phyloP scores from a whole-genome alignment of 1,140 invertebrate species.

The Meloidogyne floridensis region DNA sequence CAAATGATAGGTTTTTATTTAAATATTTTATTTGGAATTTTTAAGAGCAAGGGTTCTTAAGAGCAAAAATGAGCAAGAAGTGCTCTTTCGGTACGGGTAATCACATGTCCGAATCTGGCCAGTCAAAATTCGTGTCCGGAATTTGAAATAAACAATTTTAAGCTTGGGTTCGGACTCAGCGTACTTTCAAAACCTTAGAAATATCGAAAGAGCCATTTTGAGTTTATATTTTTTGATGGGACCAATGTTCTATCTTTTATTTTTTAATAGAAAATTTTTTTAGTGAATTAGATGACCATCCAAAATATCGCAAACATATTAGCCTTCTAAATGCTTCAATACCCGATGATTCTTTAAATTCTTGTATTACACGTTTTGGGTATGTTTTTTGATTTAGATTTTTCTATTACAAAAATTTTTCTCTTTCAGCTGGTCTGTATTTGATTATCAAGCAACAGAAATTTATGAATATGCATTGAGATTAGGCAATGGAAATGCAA shows the following conservation, averaged over 20 bases:
- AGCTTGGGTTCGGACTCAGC: too few species aligned
- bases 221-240: background rate
- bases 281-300: constrained; percentile 25
- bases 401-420: background rate
- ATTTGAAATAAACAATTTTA: too few species aligned
- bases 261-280: constrained; percentile 27
- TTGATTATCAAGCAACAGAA: constrained; percentile 54
- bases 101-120: too few species aligned
- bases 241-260: too few species aligned
- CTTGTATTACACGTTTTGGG: constrained; percentile 46
- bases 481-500: constrained; percentile 23
- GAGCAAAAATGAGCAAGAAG: too few species aligned
- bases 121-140: too few species aligned
- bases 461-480: constrained; percentile 46
- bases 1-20: background rate
- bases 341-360: constrained; percentile 44
- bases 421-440: constrained; percentile 49
- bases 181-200: too few species aligned
- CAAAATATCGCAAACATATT: constrained; percentile 35
- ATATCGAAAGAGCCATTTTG: too few species aligned
- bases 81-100: too few species aligned
- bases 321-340: constrained; percentile 48
- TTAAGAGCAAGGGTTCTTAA: too few species aligned
- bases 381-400: constrained; percentile 20
- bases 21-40: background rate